These are phyloP conservation scores for Metridium senile DNA, from an alignment of 92 coral and sea anemone genomes.

Conservation along the genomic window DNA sequence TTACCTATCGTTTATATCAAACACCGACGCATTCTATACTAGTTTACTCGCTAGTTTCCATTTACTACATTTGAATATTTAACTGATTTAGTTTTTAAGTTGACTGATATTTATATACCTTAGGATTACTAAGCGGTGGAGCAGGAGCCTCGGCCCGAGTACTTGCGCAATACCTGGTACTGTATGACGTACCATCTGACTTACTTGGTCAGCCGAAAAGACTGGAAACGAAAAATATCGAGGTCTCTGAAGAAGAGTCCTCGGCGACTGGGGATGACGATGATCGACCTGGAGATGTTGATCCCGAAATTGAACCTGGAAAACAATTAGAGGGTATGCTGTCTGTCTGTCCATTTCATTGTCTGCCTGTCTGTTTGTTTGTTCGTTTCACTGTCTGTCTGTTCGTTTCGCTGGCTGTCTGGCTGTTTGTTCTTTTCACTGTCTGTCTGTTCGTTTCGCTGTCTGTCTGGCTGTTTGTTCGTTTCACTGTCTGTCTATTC, in stretches of 20 bases:
- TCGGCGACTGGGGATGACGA: conserved; percentile 76
- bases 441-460: too few relatives aligned
- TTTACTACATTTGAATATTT: too few relatives aligned
- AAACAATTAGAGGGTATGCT: conserved; percentile 60
- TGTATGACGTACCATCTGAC: conserved; percentile 65
- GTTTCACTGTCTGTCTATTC: conserved; percentile 12
- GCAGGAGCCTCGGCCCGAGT: conserved; percentile 79
- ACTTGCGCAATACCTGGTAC: conserved; percentile 65
- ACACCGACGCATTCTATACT: too few relatives aligned
- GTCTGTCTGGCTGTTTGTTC: conserved; percentile 1
- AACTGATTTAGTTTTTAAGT: background rate
- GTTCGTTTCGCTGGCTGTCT: too few relatives aligned
- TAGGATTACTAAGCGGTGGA: conserved; percentile 81
- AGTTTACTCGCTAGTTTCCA: too few relatives aligned
- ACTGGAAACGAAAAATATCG: conserved; percentile 29
- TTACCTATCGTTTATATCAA: too few relatives aligned
- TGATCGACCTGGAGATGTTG: conserved; percentile 65
- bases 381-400: conserved; percentile 11
- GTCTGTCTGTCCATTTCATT: background rate
- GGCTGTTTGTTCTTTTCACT: background rate
- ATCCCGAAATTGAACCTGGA: conserved; percentile 25
- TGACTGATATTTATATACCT: background rate
- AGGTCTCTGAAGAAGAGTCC: conserved; percentile 43
- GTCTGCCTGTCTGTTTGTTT: background rate
- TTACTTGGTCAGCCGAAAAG: conserved; percentile 68